Evolutionary conservation across 2,888 invertebrate species (phyloP).

Genomic region (Dynastes hyllus): DNA sequence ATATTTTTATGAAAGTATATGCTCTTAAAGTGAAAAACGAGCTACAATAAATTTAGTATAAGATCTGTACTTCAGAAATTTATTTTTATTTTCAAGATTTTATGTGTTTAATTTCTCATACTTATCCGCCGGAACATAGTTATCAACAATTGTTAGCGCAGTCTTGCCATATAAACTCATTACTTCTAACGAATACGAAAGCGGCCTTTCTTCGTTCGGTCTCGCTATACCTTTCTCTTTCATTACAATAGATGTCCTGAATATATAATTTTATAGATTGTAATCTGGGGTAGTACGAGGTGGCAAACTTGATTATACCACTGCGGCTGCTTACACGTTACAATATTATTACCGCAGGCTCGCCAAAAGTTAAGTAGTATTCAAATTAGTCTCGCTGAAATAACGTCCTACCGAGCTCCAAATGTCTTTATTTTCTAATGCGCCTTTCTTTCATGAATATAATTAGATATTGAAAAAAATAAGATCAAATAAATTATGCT

Average conservation of each 20-base stretch:
- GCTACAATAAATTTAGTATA: too few relatives aligned
- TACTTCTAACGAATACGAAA: background rate
- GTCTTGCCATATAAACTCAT: too few relatives aligned
- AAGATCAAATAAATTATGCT: too few relatives aligned
- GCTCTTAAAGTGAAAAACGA: too few relatives aligned
- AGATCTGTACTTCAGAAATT: too few relatives aligned
- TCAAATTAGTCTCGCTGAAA: conserved; percentile 54
- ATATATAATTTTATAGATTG: conserved; percentile 60
- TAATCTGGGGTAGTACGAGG: conserved; percentile 55
- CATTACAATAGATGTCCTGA: conserved; percentile 56
- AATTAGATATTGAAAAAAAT: conserved; percentile 17
- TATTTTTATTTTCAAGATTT: too few relatives aligned
- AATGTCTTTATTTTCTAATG: conserved; percentile 51
- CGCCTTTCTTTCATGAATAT: conserved; percentile 31
- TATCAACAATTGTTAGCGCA: too few relatives aligned
- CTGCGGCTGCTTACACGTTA: conserved; percentile 53
- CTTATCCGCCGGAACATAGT: too few relatives aligned
- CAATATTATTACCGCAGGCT: conserved; percentile 54
- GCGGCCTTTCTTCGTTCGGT: conserved; percentile 1
- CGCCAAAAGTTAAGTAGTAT: conserved; percentile 56
- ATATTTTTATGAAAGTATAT: too few relatives aligned
- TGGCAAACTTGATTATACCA: conserved; percentile 52
- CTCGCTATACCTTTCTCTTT: conserved; percentile 43
- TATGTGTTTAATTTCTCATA: too few relatives aligned
- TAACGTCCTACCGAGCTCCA: conserved; percentile 54